Percentiles rank a stretch among this genome's conserved stretches.
Evolutionary conservation across 2,113 vertebrate genomes (phyloP).

Genomic region (Brachypodius melanocephalos): DNA sequence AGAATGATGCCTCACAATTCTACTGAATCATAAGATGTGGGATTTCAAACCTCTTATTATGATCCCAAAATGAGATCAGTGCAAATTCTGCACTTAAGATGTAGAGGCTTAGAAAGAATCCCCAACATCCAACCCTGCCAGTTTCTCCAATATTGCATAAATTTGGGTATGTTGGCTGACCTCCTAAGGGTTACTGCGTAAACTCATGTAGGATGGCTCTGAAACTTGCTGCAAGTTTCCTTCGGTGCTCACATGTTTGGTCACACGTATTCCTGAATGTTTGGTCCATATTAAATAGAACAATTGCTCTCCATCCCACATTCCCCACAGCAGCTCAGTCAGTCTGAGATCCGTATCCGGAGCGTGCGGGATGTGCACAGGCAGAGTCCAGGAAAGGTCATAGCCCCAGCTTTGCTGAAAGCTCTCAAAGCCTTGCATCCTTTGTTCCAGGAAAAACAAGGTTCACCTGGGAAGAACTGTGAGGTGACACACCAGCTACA

Average conservation of each 20-base stretch:
- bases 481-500: constrained; percentile 18
- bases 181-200: background rate
- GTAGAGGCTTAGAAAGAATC: background rate
- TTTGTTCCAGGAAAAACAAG: constrained; percentile 31
- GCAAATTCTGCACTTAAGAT: background rate
- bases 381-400: background rate
- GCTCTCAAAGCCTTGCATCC: background rate
- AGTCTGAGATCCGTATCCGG: fast-evolving
- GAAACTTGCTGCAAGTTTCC: background rate
- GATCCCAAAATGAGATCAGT: background rate
- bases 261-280: background rate
- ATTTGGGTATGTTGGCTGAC: background rate
- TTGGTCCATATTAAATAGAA: background rate
- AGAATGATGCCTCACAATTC: background rate
- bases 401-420: background rate
- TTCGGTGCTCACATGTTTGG: background rate
- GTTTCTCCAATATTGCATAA: background rate
- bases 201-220: background rate
- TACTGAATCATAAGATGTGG: background rate
- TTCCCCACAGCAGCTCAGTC: fast-evolving
- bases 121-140: background rate
- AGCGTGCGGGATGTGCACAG: background rate
- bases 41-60: background rate
- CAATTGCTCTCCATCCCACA: fast-evolving
- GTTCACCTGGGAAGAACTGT: constrained; percentile 12